A percentile compares a stretch with the other conserved stretches of the same genome.
Evolutionary conservation across 30 jellyfish, hydroid and myxozoan species (phyloP).

Genomic region (Chrysaora quinquecirrha): DNA sequence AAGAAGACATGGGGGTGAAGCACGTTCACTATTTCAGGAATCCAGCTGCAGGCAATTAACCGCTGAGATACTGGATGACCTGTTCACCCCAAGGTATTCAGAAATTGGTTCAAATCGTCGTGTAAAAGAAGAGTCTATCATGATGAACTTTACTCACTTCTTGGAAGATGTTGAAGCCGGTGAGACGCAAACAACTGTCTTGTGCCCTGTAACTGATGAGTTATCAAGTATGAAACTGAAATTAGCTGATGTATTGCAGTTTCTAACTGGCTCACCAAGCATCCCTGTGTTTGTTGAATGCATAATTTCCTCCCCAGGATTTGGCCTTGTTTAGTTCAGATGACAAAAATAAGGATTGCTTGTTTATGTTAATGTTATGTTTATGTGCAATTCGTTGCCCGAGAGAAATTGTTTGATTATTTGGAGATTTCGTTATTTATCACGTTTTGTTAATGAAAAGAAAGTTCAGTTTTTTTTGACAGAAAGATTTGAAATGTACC

Average conservation of each 20-base stretch:
- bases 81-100: conserved; percentile 17
- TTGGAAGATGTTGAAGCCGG: conserved; percentile 31
- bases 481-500: too few relatives aligned
- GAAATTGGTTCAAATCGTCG: conserved; percentile 33
- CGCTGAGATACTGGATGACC: conserved; percentile 9
- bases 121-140: conserved; percentile 22
- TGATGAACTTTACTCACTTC: conserved; percentile 22
- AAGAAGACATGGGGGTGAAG: not conserved
- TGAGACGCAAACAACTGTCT: conserved; percentile 19
- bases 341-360: not conserved
- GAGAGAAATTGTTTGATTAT: not conserved
- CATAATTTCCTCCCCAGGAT: conserved; percentile 13
- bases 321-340: conserved; percentile 23
- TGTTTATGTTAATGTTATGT: not conserved
- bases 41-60: not conserved
- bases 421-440: not conserved
- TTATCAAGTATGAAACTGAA: conserved; percentile 13
- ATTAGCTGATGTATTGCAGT: conserved; percentile 13
- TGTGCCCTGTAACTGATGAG: conserved; percentile 20
- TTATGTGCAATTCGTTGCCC: too few relatives aligned
- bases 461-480: not conserved
- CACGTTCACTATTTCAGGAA: not conserved
- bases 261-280: conserved; percentile 20
- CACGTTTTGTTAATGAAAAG: conserved; percentile 18
- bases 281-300: conserved; percentile 21